Evolutionary conservation across 2,113 vertebrate genomes (phyloP), one percentile per base, ranked within the genome.

Genomic region (Heterocephalus glaber): DNA sequence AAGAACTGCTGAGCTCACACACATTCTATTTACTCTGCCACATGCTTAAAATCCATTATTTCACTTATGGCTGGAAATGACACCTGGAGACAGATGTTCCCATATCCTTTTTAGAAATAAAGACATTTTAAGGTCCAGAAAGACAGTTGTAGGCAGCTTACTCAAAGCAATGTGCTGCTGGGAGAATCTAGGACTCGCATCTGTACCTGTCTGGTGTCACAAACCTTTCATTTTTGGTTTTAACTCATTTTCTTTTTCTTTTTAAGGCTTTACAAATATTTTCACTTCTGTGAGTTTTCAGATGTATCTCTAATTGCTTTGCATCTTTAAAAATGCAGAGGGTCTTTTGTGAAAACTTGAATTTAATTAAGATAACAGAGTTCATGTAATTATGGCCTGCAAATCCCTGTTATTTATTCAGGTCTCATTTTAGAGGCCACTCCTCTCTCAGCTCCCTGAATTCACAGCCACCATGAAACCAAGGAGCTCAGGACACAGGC

Each of bases 141-240:
- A 60, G 19, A 54, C 58, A 33, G 41, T 16, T 60, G 3, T 7
- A 11, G 11, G 2, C 60, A n/a, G 4, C 17, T 82, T 17, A 12
- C 24, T 44, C 11, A 28, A 41, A 65, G 26, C 35, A 30, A 56
- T 26, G n/a, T 44, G 12, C 28, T 28, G 14, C 17, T 30, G 19
- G 30, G 7, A 3, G 17, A 63, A 4, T 52, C 56, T 44, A 33
- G 22, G 11, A 17, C 24, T 12, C 11, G 11, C 44, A 9, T 58
- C n/a, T 74, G 3, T 20, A 7, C 7, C 24, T 35, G 1, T 4
- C 11, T 2, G 4, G 14, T 1, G 17, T 30, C n/a, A 41, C 0
- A 7, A n/a, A 24, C 26, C 41, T 63, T 76, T 52, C 8, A 3
- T 17, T 16, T 13, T 0, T 58, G 19, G 38, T 10, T 54, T 77